Base-by-base conservation (phyloP, 2,888 invertebrate species). In the Gasteruption jaculator region DNA sequence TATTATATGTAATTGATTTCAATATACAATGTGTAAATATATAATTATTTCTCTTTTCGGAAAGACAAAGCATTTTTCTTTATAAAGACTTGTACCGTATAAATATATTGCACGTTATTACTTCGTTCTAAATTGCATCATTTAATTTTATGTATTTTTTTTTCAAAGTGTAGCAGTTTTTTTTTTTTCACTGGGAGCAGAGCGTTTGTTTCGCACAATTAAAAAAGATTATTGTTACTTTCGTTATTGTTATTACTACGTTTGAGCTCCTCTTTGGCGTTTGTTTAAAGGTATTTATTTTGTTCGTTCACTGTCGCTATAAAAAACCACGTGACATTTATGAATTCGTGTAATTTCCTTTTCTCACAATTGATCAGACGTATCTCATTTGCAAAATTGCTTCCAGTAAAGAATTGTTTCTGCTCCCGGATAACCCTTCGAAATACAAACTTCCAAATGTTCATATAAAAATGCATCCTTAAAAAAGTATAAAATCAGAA, bases 401-500 rank as follows among this genome's bases (percentile, higher is more conserved):
- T 38, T 43, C 21, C 38, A 38, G 38, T 21, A 16, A 27, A 10
- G 31, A 31, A n/a, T n/a, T n/a, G n/a, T n/a, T 5, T 1, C 15
- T 11, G 14, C 7, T 10, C 31, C 18, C 20, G 31, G 18, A 15
- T 18, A 31, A 16, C n/a, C n/a, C n/a, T 37, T 37, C 34, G 36
- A 53, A 48, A 40, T 48, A 50, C 43, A 48, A 49, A 53, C 47
- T 53, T 43, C 38, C 48, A 52, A 56, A 56, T 48, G 41, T 53
- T 45, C 44, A 48, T 60, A 61, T 54, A 61, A 67, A n/a, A 67
- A 63, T 61, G 57, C 50, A 56, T 60, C 49, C 52, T 62, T 63
- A 66, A 54, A 67, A 66, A 67, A 65, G 60, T 66, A 67, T 50
- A 66, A 64, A 65, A 67, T 58, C n/a, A n/a, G n/a, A n/a, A 61